Evolutionary conservation across 1,140 invertebrate species (phyloP).

Genomic region (Heterodera carotae): DNA sequence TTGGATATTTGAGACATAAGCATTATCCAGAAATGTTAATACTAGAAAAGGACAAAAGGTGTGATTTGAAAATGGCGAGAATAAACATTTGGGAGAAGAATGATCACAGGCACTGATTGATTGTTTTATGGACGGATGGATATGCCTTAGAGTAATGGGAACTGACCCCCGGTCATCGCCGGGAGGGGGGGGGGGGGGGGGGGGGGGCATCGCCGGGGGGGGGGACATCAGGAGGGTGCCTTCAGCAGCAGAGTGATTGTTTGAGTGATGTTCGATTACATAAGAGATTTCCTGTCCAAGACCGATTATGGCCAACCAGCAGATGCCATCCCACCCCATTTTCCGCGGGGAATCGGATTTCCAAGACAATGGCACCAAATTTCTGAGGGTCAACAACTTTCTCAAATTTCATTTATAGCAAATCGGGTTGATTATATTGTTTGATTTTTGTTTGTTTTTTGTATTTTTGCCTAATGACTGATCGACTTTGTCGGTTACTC

Average conservation of each 20-base stretch:
- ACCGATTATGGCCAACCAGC: slow-evolving; percentile 1
- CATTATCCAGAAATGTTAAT: too few species aligned
- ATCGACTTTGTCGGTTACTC: too few species aligned
- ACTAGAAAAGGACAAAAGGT: too few species aligned
- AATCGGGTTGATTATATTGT: not conserved
- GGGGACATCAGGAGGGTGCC: not conserved
- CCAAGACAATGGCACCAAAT: not conserved
- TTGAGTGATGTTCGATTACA: not conserved
- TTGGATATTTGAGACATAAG: too few species aligned
- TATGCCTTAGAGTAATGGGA: too few species aligned
- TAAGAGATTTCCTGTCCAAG: not conserved
- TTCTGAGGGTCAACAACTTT: not conserved
- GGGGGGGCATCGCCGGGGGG: not conserved
- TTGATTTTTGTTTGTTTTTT: not conserved
- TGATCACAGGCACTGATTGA: not conserved
- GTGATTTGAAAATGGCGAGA: not conserved
- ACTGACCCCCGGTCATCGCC: too few species aligned
- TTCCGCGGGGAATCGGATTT: not conserved
- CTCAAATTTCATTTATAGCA: not conserved
- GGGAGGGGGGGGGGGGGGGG: too few species aligned
- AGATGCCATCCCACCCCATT: not conserved
- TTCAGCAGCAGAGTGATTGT: not conserved
- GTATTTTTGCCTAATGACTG: not conserved
- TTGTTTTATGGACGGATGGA: not conserved
- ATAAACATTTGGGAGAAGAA: slow-evolving; percentile 5